Base-by-base conservation (phyloP, 64 coral and sea anemone genomes). In the Anthopleura sola region DNA sequence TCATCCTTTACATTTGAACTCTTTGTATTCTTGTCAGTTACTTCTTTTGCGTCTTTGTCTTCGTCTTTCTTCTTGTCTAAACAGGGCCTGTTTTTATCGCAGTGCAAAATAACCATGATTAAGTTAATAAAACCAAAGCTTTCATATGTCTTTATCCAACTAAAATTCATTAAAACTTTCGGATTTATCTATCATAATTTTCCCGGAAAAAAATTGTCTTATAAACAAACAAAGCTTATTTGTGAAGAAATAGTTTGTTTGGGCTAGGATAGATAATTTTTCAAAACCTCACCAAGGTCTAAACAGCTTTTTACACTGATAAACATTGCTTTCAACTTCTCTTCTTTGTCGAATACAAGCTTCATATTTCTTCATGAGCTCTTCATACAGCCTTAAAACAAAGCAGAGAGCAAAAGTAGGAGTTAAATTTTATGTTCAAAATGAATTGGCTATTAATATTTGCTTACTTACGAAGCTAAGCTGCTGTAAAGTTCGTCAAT, bases 391-490 rank as follows among this genome's bases (percentile, higher is more conserved):
- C 50, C 82, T 83, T 29, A 26, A 83, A 83, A 56, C 32, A 38
- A 79, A 48, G 3, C 66, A 71, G 29, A 71, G 13, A 34, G 0
- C 14, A 71, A 34, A 5, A 71, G 8, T 8, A 71, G 11, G 11
- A 34, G 26, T 34, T 71, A 31, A 71, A 34, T 14, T 31, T 13
- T 71, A 36, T 12, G 31, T 71, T 1, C 2, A 1, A 34, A 29
- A 11, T 32, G 11, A 14, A 71, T 9, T 71, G 14, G 31, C 31
- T 34, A 34, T 13, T 79, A 48, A 38, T 79, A 48, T 44, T 44
- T 44, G 76, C 76, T 79, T 44, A 79, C 76, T 79, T 79, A 79
- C 76, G 76, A 79, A 38, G 76, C 6, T 44, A 79, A 79, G 19
- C 37, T 44, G 37, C 20, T 49, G 55, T 83, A 83, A 54, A 83